Percentiles rank a stretch among this genome's conserved stretches.
phyloP scores from a whole-genome alignment of 2,888 invertebrate genomes.

The Muschampia plurimacula region DNA sequence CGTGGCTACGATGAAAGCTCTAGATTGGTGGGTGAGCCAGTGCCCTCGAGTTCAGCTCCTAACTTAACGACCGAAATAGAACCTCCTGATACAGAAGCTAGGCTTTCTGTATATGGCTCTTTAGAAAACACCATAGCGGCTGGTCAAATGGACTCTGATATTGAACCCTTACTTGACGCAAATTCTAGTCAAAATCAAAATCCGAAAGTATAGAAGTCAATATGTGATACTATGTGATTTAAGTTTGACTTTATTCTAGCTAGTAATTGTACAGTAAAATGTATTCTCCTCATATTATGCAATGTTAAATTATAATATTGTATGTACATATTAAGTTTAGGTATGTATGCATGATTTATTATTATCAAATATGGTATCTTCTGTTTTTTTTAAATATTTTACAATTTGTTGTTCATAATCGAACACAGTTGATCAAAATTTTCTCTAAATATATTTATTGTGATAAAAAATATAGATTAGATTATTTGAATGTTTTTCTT shows the following conservation, averaged over 20 bases:
- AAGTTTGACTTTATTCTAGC: conserved; percentile 23
- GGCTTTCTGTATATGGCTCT: conserved; percentile 73
- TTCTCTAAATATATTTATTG: neutral
- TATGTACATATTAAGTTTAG: neutral
- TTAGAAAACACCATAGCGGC: conserved; percentile 63
- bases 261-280: conserved; percentile 3
- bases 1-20: conserved; percentile 88
- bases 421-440: neutral
- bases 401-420: neutral
- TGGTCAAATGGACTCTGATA: conserved; percentile 61
- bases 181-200: conserved; percentile 46
- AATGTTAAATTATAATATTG: neutral
- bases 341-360: neutral
- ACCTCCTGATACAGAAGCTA: conserved; percentile 61
- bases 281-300: neutral
- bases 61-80: conserved; percentile 62
- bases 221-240: conserved; percentile 36
- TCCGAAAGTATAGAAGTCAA: conserved; percentile 63
- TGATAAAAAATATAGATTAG: neutral
- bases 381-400: neutral
- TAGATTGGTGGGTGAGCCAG: conserved; percentile 67
- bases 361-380: neutral
- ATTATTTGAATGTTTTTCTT: conserved; percentile 1
- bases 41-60: conserved; percentile 72
- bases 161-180: conserved; percentile 62